A percentile compares a stretch with the other conserved stretches of the same genome.
These are phyloP conservation scores for Ascidia mentula DNA, from an alignment of 23 tunicate genomes.

Conservation along the genomic window DNA sequence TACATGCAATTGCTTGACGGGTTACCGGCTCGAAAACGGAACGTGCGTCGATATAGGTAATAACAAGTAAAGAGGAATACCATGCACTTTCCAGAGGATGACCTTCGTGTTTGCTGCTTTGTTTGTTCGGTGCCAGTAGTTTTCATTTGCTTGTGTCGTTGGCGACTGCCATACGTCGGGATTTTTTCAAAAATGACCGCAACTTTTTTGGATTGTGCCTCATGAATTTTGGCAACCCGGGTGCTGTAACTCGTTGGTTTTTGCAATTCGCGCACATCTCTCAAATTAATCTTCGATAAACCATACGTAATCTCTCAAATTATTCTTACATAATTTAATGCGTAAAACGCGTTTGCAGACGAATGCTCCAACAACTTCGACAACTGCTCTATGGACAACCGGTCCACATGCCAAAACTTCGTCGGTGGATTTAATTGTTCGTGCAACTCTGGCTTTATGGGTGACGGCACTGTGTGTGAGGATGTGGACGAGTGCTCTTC, in stretches of 20 bases:
- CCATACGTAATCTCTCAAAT: neutral
- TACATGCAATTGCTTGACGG: slow-evolving; percentile 25
- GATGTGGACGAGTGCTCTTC: slow-evolving; percentile 14
- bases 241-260: too few relatives aligned
- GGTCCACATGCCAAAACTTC: slow-evolving; percentile 7
- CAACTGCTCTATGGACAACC: neutral
- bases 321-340: neutral
- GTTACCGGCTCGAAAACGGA: neutral
- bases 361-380: neutral
- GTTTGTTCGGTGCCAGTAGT: too few relatives aligned
- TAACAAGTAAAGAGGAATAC: neutral
- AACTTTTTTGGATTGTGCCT: too few relatives aligned
- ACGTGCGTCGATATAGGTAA: neutral
- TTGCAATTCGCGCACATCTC: neutral
- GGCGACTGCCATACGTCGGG: too few relatives aligned
- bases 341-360: slow-evolving; percentile 6
- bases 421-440: slow-evolving; percentile 10
- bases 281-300: neutral
- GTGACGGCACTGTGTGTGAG: slow-evolving; percentile 9
- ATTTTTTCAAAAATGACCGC: too few relatives aligned
- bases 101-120: too few relatives aligned
- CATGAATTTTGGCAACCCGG: too few relatives aligned
- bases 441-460: slow-evolving; percentile 14
- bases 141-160: too few relatives aligned
- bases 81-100: too few relatives aligned